Evolutionary conservation across 2,888 invertebrate genomes (phyloP).

Genomic region (Metopia argyrocephala): DNA sequence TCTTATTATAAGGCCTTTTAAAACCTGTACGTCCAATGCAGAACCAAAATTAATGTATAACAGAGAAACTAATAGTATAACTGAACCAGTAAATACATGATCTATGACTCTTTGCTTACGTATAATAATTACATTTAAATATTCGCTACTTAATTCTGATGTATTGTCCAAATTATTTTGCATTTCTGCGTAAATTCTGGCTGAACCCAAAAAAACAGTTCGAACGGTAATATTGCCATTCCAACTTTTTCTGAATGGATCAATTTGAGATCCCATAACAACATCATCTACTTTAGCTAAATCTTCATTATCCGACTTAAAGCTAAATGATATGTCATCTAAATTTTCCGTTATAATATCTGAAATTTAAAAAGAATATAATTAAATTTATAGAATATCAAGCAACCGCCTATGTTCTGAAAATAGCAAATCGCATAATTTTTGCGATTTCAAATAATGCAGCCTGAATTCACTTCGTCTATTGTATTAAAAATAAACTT

Average conservation of each 20-base stretch:
- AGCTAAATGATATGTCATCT: slow-evolving; percentile 66
- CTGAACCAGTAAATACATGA: slow-evolving; percentile 86
- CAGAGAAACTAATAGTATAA: slow-evolving; percentile 86
- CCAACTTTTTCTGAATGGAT: slow-evolving; percentile 68
- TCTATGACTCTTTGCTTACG: slow-evolving; percentile 84
- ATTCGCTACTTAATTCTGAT: slow-evolving; percentile 63
- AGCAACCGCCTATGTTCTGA: too few species aligned
- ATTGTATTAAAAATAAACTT: too few species aligned
- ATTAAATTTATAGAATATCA: not conserved
- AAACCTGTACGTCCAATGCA: slow-evolving; percentile 84
- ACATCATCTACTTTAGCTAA: slow-evolving; percentile 69
- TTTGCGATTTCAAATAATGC: too few species aligned
- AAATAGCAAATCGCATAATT: too few species aligned
- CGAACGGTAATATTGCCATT: slow-evolving; percentile 70
- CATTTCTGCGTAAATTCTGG: slow-evolving; percentile 71
- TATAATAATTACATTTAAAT: slow-evolving; percentile 81
- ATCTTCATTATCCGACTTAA: slow-evolving; percentile 67
- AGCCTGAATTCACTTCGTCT: too few species aligned
- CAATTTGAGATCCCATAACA: slow-evolving; percentile 66
- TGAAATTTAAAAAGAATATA: slow-evolving; percentile 43
- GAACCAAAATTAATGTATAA: slow-evolving; percentile 95
- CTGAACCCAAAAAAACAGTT: slow-evolving; percentile 74
- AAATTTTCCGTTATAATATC: slow-evolving; percentile 62
- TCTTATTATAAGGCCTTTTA: slow-evolving; percentile 74
- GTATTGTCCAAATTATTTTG: slow-evolving; percentile 67